Evolutionary conservation across 1,140 invertebrate genomes (phyloP), one percentile per base, ranked within the genome.

Genomic region (Ooceraea biroi): DNA sequence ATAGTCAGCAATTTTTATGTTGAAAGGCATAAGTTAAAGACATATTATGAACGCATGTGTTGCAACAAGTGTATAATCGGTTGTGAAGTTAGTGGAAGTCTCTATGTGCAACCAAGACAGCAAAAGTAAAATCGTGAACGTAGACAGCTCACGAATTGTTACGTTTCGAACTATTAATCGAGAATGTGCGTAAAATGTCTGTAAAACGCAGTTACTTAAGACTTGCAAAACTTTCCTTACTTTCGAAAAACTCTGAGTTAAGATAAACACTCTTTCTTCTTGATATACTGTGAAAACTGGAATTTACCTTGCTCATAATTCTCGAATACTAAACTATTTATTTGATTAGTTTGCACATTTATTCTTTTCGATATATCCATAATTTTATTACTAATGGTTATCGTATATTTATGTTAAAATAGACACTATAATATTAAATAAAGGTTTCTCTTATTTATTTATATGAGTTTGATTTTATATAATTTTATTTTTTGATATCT

Each of bases 11-110:
- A n/a, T n/a, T 80, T 84, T 69, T 60, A 78, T 78, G 14, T 55
- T 90, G n/a, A 60, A 71, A 41, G 22, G 57, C 46, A 69, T n/a
- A n/a, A n/a, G n/a, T 76, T 58, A 87, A 87, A 55, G 82, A 78
- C 83, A 58, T 22, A 46, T 84, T 84, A 44, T 19, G 44, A 66
- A 12, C 85, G 58, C n/a, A n/a, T n/a, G n/a, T n/a, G n/a, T 46
- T 61, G 83, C 58, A 83, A 55, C 27, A 7, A 25, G 44, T 60
- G n/a, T n/a, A n/a, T n/a, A n/a, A n/a, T n/a, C n/a, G n/a, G n/a
- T 63, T 30, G 25, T 61, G 12, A n/a, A 48, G 19, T 65, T 44
- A 63, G 19, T 30, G 36, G 61, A 50, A 61, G 41, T 68, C 46
- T 61, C 48, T n/a, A n/a, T 68, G 36, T 52, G 11, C 58, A 68